Evolutionary conservation across 2,888 invertebrate genomes (phyloP), one percentile per base, ranked within the genome.

Genomic region (Eurytoma adleriae): DNA sequence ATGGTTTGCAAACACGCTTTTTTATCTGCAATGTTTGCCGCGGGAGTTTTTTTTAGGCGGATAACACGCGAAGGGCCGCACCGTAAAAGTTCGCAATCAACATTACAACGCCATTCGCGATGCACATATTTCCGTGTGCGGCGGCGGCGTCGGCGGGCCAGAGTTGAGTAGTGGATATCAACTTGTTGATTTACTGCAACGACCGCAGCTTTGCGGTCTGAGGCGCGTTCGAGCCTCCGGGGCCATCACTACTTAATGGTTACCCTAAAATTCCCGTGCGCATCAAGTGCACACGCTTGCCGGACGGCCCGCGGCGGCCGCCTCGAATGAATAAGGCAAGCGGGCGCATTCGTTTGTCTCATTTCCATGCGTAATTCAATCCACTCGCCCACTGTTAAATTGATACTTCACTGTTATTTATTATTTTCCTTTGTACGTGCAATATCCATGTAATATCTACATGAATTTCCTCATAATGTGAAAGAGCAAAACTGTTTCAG

Each of bases 141-240:
- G 18, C 20, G 14, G 64, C 24, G 61, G 16, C 13, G 57, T 4
- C 16, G 12, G 18, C 50, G 14, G 3, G 54, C 40, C 40, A 30
- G 68, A 78, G 71, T 27, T 67, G 67, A 72, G 83, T 84, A 86
- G 85, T 85, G 64, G 86, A 87, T 87, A 88, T 89, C 89, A 89
- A 88, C 89, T 89, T 89, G 89, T 89, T 89, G 88, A 89, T 89
- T 89, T 89, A 89, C 86, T 86, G 85, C 84, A 84, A 85, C 84
- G 84, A 86, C 86, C 86, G 82, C 86, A 85, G 80, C 81, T 84
- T 82, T 85, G 87, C 83, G 87, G 86, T 87, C 83, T 82, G 84
- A 84, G 85, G 84, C 83, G 24, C 27, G 85, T 85, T 85, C 84
- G 85, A 87, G 84, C 85, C 84, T 84, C 82, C 81, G 83, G 80